Evolutionary conservation across 1,140 invertebrate genomes (phyloP).

Genomic region (Drosophila lacertosa): DNA sequence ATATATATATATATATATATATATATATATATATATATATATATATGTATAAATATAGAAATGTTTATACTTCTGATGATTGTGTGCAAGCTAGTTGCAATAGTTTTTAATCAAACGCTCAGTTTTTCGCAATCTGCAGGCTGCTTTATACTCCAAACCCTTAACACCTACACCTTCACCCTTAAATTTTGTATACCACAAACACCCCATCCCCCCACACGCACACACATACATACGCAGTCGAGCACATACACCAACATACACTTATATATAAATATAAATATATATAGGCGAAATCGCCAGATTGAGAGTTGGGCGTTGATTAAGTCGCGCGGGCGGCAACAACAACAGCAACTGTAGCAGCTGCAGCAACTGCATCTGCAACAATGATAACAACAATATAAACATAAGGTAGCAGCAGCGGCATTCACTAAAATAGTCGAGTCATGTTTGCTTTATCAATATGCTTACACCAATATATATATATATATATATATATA

Average conservation of each 20-base stretch:
- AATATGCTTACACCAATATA: slow-evolving; percentile 20
- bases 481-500: slow-evolving; percentile 4
- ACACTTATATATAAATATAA: not conserved
- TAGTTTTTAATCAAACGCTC: not conserved
- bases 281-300: not conserved
- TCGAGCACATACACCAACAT: not conserved
- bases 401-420: slow-evolving; percentile 1
- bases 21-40: not conserved
- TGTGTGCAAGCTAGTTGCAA: not conserved
- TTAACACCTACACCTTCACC: not conserved
- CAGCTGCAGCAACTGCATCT: not conserved
- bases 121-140: not conserved
- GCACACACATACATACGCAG: not conserved
- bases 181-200: not conserved
- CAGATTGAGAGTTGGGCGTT: not conserved
- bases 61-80: not conserved
- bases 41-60: slow-evolving; percentile 3
- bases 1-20: slow-evolving; percentile 1
- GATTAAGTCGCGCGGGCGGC: not conserved
- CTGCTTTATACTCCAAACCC: not conserved
- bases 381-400: not conserved
- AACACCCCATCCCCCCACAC: too few species aligned
- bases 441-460: slow-evolving; percentile 38
- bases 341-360: not conserved
- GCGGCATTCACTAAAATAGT: slow-evolving; percentile 34